phyloP scores from a whole-genome alignment of 2,888 invertebrate species.

The Andrena fulva region DNA sequence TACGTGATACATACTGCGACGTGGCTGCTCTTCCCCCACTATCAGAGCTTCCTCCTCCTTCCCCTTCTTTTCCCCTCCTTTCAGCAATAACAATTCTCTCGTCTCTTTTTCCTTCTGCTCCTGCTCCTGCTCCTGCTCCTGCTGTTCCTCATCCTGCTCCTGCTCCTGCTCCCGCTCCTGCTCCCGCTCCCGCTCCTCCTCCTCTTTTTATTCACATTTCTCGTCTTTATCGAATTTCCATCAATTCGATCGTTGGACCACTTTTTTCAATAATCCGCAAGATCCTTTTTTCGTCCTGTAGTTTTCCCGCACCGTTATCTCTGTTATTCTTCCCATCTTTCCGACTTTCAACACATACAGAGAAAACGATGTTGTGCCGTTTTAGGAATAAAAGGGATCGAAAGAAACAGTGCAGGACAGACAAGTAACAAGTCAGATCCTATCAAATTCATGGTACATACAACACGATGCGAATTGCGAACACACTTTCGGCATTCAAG shows the following conservation, averaged over 20 bases:
- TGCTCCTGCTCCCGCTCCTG: background rate
- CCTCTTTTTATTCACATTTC: background rate
- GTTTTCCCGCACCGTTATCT: background rate
- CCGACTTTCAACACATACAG: too few relatives aligned
- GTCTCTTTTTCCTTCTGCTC: too few relatives aligned
- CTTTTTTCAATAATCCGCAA: background rate
- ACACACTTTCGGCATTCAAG: too few relatives aligned
- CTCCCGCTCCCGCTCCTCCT: too few relatives aligned
- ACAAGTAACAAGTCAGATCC: background rate
- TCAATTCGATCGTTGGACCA: conserved; percentile 4
- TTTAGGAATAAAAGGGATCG: background rate
- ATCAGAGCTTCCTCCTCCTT: background rate
- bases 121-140: too few relatives aligned
- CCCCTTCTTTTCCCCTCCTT: background rate
- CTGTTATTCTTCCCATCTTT: background rate
- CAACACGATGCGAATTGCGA: too few relatives aligned
- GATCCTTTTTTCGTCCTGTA: background rate
- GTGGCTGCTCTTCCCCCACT: too few relatives aligned
- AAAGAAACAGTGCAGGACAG: background rate
- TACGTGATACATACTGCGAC: background rate
- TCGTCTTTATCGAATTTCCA: background rate
- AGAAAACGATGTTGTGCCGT: background rate
- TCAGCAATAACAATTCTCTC: background rate
- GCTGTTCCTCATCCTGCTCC: background rate
- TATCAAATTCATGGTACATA: too few relatives aligned